Evolutionary conservation across 2,888 invertebrate species (phyloP).

Genomic region (Lymantria dispar): DNA sequence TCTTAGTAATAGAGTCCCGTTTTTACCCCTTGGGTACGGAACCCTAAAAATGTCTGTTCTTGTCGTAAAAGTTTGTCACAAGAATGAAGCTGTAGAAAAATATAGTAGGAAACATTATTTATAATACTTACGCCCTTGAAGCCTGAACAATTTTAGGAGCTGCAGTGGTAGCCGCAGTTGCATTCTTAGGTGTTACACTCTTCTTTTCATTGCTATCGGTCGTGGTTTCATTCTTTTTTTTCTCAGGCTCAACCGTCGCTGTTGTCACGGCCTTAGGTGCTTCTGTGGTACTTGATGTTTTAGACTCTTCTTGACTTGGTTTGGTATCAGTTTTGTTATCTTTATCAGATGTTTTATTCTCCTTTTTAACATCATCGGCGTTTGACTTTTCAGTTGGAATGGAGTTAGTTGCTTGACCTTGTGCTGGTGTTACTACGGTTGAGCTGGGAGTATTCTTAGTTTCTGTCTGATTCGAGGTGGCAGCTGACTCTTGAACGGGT

Average conservation of each 20-base stretch:
- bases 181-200: constrained; percentile 26
- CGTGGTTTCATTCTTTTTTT: constrained; percentile 17
- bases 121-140: constrained; percentile 55
- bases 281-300: constrained; percentile 5
- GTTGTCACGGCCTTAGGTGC: background rate
- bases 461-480: background rate
- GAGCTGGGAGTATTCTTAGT: background rate
- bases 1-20: too few species aligned
- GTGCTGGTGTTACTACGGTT: background rate
- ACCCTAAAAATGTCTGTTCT: too few species aligned
- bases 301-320: constrained; percentile 2
- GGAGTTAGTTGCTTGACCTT: background rate
- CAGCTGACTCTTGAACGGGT: background rate
- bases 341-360: constrained; percentile 7
- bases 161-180: constrained; percentile 31
- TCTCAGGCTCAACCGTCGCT: constrained; percentile 1
- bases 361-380: constrained; percentile 4
- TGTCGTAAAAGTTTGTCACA: background rate
- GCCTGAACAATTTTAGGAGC: constrained; percentile 34
- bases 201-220: constrained; percentile 22
- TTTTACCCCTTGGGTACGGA: too few species aligned
- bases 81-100: background rate
- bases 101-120: background rate
- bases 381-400: background rate
- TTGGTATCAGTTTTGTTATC: constrained; percentile 14